phyloP scores from a whole-genome alignment of 2,888 invertebrate species.

The Xestia rhomboidea region DNA sequence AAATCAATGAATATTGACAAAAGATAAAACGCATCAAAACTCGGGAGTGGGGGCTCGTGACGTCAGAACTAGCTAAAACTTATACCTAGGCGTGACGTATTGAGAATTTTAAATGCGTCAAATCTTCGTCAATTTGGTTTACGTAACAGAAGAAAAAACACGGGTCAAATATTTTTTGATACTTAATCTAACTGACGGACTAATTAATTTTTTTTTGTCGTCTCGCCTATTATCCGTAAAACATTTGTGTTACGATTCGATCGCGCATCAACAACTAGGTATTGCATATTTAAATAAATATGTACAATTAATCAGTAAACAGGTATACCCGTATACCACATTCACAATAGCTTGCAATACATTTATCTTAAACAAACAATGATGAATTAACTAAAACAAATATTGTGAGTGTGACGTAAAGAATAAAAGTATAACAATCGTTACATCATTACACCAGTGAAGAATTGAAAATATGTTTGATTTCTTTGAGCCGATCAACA shows the following conservation, averaged over 20 bases:
- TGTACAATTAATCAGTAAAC: neutral
- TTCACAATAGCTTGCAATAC: constrained; percentile 16
- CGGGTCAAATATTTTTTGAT: no score
- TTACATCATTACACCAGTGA: constrained; percentile 22
- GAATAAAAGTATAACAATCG: constrained; percentile 6
- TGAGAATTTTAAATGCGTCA: no score
- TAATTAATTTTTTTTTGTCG: no score
- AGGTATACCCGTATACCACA: neutral
- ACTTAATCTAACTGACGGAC: no score
- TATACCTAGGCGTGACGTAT: no score
- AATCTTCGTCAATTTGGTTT: no score
- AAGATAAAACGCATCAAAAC: no score
- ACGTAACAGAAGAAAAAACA: no score
- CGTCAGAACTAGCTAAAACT: no score
- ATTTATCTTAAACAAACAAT: constrained; percentile 35
- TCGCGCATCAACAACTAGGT: neutral
- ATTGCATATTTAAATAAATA: neutral
- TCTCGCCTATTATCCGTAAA: no score
- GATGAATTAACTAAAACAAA: constrained; percentile 27
- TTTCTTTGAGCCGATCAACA: constrained; percentile 12
- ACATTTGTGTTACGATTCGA: neutral
- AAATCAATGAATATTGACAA: no score
- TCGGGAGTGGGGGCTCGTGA: no score
- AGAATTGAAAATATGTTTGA: constrained; percentile 21
- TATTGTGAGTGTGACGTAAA: constrained; percentile 34